Evolutionary conservation across 37 sponge, comb jelly and placozoan species (phyloP), one percentile per base, ranked within the genome.

Genomic region (Crambe crambe): DNA sequence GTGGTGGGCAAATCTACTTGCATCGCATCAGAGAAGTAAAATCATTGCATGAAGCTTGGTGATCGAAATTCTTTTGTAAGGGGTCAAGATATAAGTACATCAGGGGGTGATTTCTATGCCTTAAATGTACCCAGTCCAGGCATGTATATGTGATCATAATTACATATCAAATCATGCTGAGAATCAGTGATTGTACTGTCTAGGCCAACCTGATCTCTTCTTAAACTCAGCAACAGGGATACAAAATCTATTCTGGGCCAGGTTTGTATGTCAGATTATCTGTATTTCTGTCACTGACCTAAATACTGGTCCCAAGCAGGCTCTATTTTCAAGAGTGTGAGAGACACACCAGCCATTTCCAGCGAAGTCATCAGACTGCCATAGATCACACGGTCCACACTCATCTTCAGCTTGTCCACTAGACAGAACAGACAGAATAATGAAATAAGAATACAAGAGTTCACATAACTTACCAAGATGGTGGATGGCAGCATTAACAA

Each of bases 341-440:
- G 67, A 57, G 98, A 97, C 34, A 97, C 90, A 0, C 98, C 98
- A 2, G 89, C 91, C 95, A 97, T 97, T 62, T 95, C 95, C 67
- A 97, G 77, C 74, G 98, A 97, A 22, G 98, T 97, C 93, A 90
- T 97, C 51, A 94, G 75, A 32, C 77, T 73, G 15, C 93, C 98
- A 41, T 42, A 35, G 42, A 79, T 77, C 39, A 84, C 81, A 37
- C 94, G 61, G 34, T 77, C 80, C 23, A 95, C 86, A 25, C 80
- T 65, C 38, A 83, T 3, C 30, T 68, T 29, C 12, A 68, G 6
- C 39, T 36, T 68, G 39, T 68, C 69, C 20, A 36, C 69, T 68
- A 68, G 8, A n/a, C 9, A 68, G 20, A 36, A 10, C 39, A 68
- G 4, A 9, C 4, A 68, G 5, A 18, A 21, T 8, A 68, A 20